Conservation (phyloP, 1,140 invertebrate species). For the Zaprionus taronus region DNA sequence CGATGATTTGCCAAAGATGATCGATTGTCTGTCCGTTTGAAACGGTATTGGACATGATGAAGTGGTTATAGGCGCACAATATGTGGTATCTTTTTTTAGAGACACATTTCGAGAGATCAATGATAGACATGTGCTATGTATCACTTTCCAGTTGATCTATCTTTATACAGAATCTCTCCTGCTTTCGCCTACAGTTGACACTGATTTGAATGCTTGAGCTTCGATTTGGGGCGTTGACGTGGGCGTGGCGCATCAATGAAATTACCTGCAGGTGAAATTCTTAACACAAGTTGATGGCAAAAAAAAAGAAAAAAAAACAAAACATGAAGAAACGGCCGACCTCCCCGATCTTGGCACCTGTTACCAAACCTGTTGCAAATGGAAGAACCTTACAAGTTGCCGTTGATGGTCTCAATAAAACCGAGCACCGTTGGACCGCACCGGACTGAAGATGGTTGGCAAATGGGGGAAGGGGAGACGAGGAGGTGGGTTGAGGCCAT, state of each 20-base stretch:
- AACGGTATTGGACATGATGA: not conserved
- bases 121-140: not conserved
- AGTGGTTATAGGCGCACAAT: not conserved
- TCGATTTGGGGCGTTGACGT: not conserved
- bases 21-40: not conserved
- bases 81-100: not conserved
- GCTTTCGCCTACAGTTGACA: not conserved
- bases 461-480: not conserved
- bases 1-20: constrained; percentile 13
- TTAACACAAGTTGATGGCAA: not conserved
- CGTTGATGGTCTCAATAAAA: constrained; percentile 31
- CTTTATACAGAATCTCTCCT: not conserved
- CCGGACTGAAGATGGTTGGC: not conserved
- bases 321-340: constrained; percentile 8
- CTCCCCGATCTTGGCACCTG: constrained; percentile 35
- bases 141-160: not conserved
- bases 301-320: not conserved
- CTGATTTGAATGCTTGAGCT: not conserved
- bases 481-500: not conserved
- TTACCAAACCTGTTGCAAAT: constrained; percentile 43
- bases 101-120: not conserved
- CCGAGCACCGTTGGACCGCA: constrained; percentile 18
- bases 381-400: constrained; percentile 32
- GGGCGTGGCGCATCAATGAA: constrained; percentile 5
- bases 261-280: constrained; percentile 31